Conservation (phyloP, 2,113 vertebrate species). For the Geococcyx californianus region DNA sequence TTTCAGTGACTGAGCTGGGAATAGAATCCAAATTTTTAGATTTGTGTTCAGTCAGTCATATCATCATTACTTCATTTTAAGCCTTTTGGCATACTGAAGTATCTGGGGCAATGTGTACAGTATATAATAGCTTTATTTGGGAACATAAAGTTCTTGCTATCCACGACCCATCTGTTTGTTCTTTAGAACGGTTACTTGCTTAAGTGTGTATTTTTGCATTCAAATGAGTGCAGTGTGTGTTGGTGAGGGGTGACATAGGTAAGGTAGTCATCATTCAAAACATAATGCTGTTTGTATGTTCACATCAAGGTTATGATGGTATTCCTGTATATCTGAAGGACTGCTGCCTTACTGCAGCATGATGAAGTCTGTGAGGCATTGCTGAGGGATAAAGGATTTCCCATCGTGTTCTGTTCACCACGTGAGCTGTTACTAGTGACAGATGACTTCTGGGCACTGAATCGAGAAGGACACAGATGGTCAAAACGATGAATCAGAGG, state of each 20-base stretch:
- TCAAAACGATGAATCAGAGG: constrained; percentile 87
- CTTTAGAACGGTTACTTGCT: background rate
- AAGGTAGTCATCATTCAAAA: background rate
- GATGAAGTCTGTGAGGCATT: constrained; percentile 60
- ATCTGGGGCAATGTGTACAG: background rate
- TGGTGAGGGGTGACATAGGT: background rate
- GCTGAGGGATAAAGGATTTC: constrained; percentile 71
- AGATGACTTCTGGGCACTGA: constrained; percentile 87
- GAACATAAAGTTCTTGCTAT: background rate
- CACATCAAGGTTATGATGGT: background rate
- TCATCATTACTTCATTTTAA: background rate
- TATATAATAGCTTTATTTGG: background rate
- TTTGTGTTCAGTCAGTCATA: constrained; percentile 10
- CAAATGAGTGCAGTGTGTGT: fast-evolving
- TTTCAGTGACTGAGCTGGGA: background rate
- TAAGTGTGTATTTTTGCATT: background rate
- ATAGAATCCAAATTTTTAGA: background rate
- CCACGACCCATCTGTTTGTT: background rate
- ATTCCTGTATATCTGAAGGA: constrained; percentile 31
- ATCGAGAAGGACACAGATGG: constrained; percentile 99
- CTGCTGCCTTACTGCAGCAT: constrained; percentile 72
- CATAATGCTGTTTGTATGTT: background rate
- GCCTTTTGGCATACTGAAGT: background rate
- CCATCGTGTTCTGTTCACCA: constrained; percentile 64
- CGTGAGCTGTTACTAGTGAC: constrained; percentile 77